phyloP scores from a whole-genome alignment of 2,113 vertebrate genomes.

The Shinisaurus crocodilurus region DNA sequence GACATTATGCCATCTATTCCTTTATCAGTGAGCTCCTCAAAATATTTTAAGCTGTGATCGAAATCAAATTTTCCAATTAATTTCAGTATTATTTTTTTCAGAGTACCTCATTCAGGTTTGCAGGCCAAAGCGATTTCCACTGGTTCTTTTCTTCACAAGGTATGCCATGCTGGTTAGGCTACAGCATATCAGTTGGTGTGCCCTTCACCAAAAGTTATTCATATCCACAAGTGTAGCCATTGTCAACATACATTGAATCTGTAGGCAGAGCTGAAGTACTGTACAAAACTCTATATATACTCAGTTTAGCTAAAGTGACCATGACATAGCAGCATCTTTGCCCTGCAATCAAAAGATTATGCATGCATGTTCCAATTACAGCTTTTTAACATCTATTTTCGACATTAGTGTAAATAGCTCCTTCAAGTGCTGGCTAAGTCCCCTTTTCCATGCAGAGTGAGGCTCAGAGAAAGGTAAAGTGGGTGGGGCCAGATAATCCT shows the following conservation, averaged over 20 bases:
- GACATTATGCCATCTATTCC: conserved; percentile 27
- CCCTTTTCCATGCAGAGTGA: too few species aligned
- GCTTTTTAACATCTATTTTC: neutral
- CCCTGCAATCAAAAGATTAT: neutral
- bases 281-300: neutral
- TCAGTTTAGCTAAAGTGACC: neutral
- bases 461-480: too few species aligned
- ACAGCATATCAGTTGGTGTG: neutral
- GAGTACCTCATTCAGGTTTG: neutral
- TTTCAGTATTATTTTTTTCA: neutral
- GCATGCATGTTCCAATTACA: neutral
- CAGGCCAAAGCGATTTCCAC: neutral
- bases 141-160: neutral
- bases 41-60: neutral
- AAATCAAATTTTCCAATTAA: neutral
- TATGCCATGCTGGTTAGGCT: neutral
- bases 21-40: conserved; percentile 21
- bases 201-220: neutral
- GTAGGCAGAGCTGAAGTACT: neutral
- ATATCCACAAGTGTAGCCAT: neutral
- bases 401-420: neutral
- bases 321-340: neutral
- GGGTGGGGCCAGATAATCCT: too few species aligned
- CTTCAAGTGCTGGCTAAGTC: too few species aligned
- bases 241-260: neutral